Evolutionary conservation across 2,888 invertebrate genomes (phyloP).

Genomic region (Xiphydria camelus): DNA sequence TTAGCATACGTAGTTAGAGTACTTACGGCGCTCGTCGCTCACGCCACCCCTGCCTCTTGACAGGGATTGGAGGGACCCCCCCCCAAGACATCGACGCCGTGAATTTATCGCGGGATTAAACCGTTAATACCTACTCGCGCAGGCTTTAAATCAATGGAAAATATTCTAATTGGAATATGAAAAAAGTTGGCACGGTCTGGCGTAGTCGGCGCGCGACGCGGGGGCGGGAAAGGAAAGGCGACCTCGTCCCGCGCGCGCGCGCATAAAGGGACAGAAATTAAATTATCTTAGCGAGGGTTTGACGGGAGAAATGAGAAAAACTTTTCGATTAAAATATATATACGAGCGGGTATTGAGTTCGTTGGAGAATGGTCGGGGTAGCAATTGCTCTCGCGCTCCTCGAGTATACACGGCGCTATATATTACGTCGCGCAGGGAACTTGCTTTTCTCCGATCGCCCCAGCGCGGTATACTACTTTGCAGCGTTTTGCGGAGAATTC

Average conservation of each 20-base stretch:
- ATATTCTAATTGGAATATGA: conserved; percentile 59
- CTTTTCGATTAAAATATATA: conserved; percentile 29
- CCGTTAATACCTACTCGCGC: conserved; percentile 54
- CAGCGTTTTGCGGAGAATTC: no score
- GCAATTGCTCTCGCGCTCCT: no score
- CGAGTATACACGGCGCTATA: no score
- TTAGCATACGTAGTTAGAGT: conserved; percentile 44
- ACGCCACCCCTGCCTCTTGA: conserved; percentile 7
- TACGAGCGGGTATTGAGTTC: not conserved
- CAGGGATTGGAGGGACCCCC: conserved; percentile 8
- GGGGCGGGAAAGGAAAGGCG: not conserved
- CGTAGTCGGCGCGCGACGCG: not conserved
- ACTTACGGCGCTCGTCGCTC: conserved; percentile 27
- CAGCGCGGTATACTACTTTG: no score
- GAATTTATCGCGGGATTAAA: conserved; percentile 54
- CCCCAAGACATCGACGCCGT: conserved; percentile 42
- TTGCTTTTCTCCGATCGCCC: no score
- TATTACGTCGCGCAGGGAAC: no score
- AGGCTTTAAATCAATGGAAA: conserved; percentile 56
- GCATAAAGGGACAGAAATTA: conserved; percentile 42
- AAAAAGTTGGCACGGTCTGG: conserved; percentile 51
- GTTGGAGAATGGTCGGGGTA: no score
- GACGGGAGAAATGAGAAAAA: conserved; percentile 38
- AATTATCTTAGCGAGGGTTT: conserved; percentile 40
- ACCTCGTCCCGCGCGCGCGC: not conserved